Percentiles rank a stretch among this genome's conserved stretches.
Conservation (phyloP, 2,113 vertebrate species). For the Isurus oxyrinchus region DNA sequence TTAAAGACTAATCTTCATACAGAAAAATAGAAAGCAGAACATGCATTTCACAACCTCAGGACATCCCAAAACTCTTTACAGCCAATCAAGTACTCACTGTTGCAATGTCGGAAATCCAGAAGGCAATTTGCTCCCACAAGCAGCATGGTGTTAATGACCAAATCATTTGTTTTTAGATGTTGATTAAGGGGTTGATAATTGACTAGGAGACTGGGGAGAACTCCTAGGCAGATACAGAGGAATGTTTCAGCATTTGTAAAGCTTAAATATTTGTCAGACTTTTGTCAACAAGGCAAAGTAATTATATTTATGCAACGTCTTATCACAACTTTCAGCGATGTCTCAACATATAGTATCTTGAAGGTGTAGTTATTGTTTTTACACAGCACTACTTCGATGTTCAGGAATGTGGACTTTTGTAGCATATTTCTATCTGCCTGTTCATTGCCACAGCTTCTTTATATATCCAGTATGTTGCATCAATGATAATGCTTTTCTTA, state of each 20-base stretch:
- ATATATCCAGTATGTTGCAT: neutral
- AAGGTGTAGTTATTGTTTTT: neutral
- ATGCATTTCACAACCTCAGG: neutral
- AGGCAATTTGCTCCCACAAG: neutral
- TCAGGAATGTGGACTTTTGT: neutral
- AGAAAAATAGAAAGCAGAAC: neutral
- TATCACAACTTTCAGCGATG: neutral
- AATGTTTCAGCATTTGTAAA: neutral
- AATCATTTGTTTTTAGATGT: neutral
- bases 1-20: no score
- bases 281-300: neutral
- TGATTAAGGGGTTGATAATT: neutral
- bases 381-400: neutral
- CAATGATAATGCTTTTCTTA: neutral
- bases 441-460: neutral
- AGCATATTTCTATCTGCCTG: neutral
- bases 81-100: neutral
- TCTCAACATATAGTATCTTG: neutral
- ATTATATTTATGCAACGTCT: neutral
- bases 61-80: neutral
- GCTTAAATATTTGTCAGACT: neutral
- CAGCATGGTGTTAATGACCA: neutral
- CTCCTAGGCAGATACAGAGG: neutral
- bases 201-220: neutral
- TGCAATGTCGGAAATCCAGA: neutral